Evolutionary conservation across 2,797 vertebrate genomes (phyloP).

Genomic region (Acrossocheilus wenchowensis): DNA sequence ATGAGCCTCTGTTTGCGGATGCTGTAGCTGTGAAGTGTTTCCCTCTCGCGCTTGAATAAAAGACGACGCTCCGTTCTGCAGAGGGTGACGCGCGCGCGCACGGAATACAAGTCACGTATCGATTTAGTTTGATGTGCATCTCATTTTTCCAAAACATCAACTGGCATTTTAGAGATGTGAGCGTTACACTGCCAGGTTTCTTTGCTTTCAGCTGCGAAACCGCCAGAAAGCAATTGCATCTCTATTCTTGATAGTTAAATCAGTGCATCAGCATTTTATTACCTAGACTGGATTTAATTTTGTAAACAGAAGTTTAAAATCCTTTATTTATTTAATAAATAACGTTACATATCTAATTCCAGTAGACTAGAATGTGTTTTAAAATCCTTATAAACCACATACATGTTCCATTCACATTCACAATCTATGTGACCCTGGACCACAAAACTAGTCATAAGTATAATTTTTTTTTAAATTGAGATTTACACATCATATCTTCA

Average conservation of each 20-base stretch:
- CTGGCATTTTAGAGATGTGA: neutral
- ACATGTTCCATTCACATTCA: neutral
- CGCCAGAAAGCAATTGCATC: no score
- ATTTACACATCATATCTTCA: no score
- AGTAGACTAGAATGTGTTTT: neutral
- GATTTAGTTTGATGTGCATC: neutral
- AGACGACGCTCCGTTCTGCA: neutral
- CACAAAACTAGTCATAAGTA: neutral
- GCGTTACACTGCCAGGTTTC: neutral
- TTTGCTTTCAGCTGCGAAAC: neutral
- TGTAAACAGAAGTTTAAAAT: neutral
- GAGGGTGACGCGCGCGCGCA: neutral
- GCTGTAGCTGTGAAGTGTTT: constrained; percentile 1
- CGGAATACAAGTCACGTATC: neutral
- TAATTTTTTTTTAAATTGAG: neutral
- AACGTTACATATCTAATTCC: neutral
- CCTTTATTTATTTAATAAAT: neutral
- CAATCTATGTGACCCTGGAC: neutral
- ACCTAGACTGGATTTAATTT: neutral
- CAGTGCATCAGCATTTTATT: neutral
- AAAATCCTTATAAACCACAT: neutral
- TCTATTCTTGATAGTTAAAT: neutral
- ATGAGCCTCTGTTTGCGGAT: neutral
- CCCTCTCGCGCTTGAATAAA: constrained; percentile 29
- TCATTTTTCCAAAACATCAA: constrained; percentile 14